Evolutionary conservation across 2,888 invertebrate species (phyloP).

Genomic region (Sturmia bella): DNA sequence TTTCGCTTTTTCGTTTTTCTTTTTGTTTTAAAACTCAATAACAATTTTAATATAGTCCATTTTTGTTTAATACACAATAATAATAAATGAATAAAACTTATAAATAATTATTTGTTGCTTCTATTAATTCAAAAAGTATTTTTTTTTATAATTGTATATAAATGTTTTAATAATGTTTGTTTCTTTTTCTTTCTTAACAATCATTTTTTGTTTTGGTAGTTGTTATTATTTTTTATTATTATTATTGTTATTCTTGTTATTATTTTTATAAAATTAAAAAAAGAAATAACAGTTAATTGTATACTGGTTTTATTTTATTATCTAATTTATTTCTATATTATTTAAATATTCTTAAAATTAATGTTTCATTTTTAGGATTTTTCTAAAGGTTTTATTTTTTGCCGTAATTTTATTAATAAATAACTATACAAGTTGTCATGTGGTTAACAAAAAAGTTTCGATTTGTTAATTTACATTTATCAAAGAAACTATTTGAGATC

Average conservation of each 20-base stretch:
- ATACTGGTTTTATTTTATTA: constrained; percentile 28
- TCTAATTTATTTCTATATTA: constrained; percentile 14
- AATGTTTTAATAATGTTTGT: constrained; percentile 9
- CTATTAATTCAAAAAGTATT: constrained; percentile 37
- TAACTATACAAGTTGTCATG: constrained; percentile 47
- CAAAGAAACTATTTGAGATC: not conserved
- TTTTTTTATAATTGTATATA: constrained; percentile 45
- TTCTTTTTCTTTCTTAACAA: constrained; percentile 56
- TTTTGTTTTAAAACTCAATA: constrained; percentile 8
- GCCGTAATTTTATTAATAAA: constrained; percentile 17
- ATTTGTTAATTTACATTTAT: not conserved
- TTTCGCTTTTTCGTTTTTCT: constrained; percentile 25
- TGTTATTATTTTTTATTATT: too few relatives aligned
- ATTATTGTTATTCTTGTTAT: too few relatives aligned
- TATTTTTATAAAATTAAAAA: constrained; percentile 51
- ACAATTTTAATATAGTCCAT: constrained; percentile 4
- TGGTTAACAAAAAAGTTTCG: not conserved
- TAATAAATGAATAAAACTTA: constrained; percentile 68
- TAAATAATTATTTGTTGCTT: constrained; percentile 36
- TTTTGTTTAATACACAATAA: constrained; percentile 66
- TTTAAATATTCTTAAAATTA: constrained; percentile 54
- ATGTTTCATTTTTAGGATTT: constrained; percentile 52
- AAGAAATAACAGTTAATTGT: constrained; percentile 66
- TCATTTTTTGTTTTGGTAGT: constrained; percentile 27
- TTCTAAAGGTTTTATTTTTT: constrained; percentile 46